These are phyloP conservation scores for Phyllotreta cruciferae DNA, from an alignment of 2,888 invertebrate genomes.

Conservation along the genomic window DNA sequence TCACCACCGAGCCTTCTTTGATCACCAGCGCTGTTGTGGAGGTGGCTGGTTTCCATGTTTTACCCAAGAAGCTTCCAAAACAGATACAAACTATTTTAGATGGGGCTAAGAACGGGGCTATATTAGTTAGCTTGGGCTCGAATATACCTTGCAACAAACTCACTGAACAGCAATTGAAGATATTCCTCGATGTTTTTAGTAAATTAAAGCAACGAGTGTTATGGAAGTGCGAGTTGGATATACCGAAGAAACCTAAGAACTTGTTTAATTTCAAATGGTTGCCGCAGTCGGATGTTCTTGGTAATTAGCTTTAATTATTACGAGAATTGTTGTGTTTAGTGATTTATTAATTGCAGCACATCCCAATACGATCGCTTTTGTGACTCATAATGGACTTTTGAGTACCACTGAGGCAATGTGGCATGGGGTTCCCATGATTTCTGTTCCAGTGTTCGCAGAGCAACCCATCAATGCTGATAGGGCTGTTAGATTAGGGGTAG, in stretches of 20 bases:
- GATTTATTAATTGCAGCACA: slow-evolving; percentile 13
- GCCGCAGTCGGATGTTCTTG: slow-evolving; percentile 75
- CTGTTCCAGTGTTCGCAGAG: slow-evolving; percentile 63
- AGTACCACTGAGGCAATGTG: slow-evolving; percentile 65
- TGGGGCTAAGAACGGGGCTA: slow-evolving; percentile 53
- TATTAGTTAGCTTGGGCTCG: slow-evolving; percentile 60
- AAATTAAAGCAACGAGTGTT: slow-evolving; percentile 73
- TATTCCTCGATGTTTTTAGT: slow-evolving; percentile 67
- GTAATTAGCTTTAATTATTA: neutral
- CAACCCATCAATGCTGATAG: slow-evolving; percentile 62
- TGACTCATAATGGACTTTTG: slow-evolving; percentile 67
- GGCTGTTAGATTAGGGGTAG: slow-evolving; percentile 49
- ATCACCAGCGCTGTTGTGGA: slow-evolving; percentile 64
- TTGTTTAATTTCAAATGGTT: slow-evolving; percentile 71
- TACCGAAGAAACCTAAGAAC: slow-evolving; percentile 67
- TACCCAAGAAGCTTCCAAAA: slow-evolving; percentile 41
- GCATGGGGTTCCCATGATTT: slow-evolving; percentile 62
- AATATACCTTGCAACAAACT: slow-evolving; percentile 54
- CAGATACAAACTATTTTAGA: slow-evolving; percentile 55
- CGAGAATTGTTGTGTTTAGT: too few relatives aligned
- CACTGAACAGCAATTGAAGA: slow-evolving; percentile 45
- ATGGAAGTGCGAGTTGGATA: slow-evolving; percentile 79
- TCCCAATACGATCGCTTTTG: slow-evolving; percentile 63
- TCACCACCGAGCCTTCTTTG: slow-evolving; percentile 60
- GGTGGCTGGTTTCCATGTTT: slow-evolving; percentile 64